Evolutionary conservation across 1,140 invertebrate genomes (phyloP).

Genomic region (Camponotus vicinus): DNA sequence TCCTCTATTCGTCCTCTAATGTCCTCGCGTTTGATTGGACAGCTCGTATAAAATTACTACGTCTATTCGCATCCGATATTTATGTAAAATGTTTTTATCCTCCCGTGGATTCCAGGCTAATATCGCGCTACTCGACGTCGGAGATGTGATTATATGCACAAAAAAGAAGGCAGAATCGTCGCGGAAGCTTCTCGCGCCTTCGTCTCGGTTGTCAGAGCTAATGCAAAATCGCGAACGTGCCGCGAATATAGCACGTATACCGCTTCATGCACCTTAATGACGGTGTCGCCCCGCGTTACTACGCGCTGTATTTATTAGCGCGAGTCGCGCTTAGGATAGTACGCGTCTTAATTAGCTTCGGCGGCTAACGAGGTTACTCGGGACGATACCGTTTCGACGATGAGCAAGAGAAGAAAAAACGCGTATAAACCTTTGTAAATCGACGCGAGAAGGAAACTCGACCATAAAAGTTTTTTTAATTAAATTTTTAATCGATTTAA

Average conservation of each 20-base stretch:
- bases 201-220: slow-evolving; percentile 53
- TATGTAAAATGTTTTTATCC: background rate
- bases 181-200: slow-evolving; percentile 13
- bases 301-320: slow-evolving; percentile 41
- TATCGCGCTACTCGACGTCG: slow-evolving; percentile 8
- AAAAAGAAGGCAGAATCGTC: slow-evolving; percentile 21
- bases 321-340: slow-evolving; percentile 55
- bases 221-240: slow-evolving; percentile 65
- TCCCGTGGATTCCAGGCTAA: background rate
- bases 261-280: slow-evolving; percentile 64
- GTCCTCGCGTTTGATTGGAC: background rate
- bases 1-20: background rate
- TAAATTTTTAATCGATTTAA: background rate
- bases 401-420: slow-evolving; percentile 4
- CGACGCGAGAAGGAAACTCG: background rate
- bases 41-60: background rate
- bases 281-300: slow-evolving; percentile 44
- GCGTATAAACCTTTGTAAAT: background rate
- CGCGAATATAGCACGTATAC: slow-evolving; percentile 58
- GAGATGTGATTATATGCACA: slow-evolving; percentile 20
- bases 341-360: slow-evolving; percentile 69
- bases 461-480: background rate
- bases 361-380: slow-evolving; percentile 36
- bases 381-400: slow-evolving; percentile 43
- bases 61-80: background rate